Evolutionary conservation across 2,113 vertebrate genomes (phyloP), one percentile per base, ranked within the genome.

Genomic region (Podiceps cristatus): DNA sequence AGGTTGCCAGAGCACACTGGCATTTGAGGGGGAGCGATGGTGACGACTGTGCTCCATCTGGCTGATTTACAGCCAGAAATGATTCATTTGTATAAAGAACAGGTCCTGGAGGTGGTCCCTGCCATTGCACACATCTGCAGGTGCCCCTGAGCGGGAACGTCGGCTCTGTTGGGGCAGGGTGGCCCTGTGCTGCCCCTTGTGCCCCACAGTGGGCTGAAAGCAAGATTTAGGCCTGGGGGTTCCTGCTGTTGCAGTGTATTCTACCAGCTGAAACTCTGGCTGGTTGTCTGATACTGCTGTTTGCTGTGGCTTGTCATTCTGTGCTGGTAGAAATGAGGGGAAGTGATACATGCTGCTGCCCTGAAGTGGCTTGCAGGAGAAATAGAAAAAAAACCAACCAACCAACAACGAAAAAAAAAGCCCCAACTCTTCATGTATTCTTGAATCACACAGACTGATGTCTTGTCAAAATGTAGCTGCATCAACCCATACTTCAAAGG

Each of bases 381-480:
- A 85, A 45, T 7, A 17, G 49, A 15, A n/a, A 47, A n/a, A n/a
- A 27, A 62, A 62, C 37, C 37, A 37, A 37, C 7, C 37, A 37
- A 37, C 7, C 37, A 7, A 37, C 37, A 7, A 37, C 37, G 8
- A 47, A n/a, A n/a, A 24, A 62, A 67, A 84, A 89, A 66, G 7
- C 22, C 69, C 45, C 3, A 17, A 29, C 63, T 86, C 58, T 67
- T 93, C 50, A 27, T 28, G 50, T 89, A 24, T 78, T 84, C 88
- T 85, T 88, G 83, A 91, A 49, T 86, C 47, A 45, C 35, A 12
- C 29, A 69, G 89, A 68, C 79, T 75, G 83, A 84, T 81, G 73
- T 74, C 94, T 87, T 96, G 88, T 95, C 95, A 92, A 68, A 96
- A 89, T 55, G 35, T 62, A 72, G 66, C 75, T 94, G 40, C 68